Evolutionary conservation across 2,797 vertebrate genomes (phyloP).

Genomic region (Eleutherodactylus coqui): DNA sequence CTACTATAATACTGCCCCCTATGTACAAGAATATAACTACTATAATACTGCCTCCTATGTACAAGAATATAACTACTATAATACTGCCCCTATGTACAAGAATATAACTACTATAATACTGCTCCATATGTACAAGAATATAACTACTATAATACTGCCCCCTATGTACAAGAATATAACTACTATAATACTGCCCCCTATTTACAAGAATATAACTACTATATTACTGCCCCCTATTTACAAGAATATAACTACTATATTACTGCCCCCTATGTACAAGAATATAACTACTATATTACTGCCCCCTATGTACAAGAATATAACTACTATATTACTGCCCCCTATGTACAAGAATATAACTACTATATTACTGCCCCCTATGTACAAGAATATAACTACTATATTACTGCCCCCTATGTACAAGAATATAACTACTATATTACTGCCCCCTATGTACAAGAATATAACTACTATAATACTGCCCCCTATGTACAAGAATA

Average conservation of each 20-base stretch:
- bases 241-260: too few species aligned
- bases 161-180: slow-evolving; percentile 1
- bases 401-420: not conserved
- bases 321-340: not conserved
- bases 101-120: not conserved
- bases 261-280: slow-evolving; percentile 1
- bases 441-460: not conserved
- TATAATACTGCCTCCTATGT: not conserved
- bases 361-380: not conserved
- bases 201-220: not conserved
- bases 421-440: slow-evolving; percentile 12
- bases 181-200: not conserved
- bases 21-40: not conserved
- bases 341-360: not conserved
- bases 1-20: not conserved
- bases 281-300: not conserved
- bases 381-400: slow-evolving; percentile 8
- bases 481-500: not conserved
- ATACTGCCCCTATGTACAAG: not conserved
- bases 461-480: slow-evolving; percentile 16
- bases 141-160: not conserved
- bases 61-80: slow-evolving; percentile 1
- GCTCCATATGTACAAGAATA: not conserved
- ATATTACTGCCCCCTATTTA: not conserved
- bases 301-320: not conserved